Evolutionary conservation across 1,140 invertebrate species (phyloP).

Genomic region (Chrysoperla carnea): DNA sequence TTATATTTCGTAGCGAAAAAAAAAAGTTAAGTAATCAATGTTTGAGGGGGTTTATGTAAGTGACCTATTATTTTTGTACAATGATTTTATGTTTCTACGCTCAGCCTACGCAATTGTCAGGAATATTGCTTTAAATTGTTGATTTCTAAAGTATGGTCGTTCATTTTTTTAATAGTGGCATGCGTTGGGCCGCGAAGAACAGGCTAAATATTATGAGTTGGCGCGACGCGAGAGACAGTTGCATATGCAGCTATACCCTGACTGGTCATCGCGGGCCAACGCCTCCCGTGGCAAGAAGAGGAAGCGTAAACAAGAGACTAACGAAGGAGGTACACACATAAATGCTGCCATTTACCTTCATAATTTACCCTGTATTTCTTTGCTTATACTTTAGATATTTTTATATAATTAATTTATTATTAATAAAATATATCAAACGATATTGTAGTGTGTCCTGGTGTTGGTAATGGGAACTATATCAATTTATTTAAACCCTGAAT

Average conservation of each 20-base stretch:
- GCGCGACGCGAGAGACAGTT: conserved; percentile 93
- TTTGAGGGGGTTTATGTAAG: too few species aligned
- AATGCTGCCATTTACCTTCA: too few species aligned
- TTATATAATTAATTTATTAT: too few species aligned
- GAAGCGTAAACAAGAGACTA: conserved; percentile 96
- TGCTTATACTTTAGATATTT: too few species aligned
- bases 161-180: conserved; percentile 64
- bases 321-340: conserved; percentile 66
- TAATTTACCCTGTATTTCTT: too few species aligned
- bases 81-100: background rate
- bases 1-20: too few species aligned
- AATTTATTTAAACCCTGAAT: too few species aligned
- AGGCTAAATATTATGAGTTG: conserved; percentile 99
- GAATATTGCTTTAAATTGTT: conserved; percentile 6
- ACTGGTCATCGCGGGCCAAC: conserved; percentile 97
- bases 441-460: too few species aligned
- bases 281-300: conserved; percentile 96
- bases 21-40: too few species aligned
- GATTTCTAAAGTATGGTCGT: conserved; percentile 1
- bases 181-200: conserved; percentile 93
- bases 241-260: conserved; percentile 97
- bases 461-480: too few species aligned
- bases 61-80: too few species aligned
- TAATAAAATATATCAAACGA: too few species aligned
- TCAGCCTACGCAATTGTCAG: background rate